Conservation (phyloP, 2,888 invertebrate species). For the Folsomia manolachei region DNA sequence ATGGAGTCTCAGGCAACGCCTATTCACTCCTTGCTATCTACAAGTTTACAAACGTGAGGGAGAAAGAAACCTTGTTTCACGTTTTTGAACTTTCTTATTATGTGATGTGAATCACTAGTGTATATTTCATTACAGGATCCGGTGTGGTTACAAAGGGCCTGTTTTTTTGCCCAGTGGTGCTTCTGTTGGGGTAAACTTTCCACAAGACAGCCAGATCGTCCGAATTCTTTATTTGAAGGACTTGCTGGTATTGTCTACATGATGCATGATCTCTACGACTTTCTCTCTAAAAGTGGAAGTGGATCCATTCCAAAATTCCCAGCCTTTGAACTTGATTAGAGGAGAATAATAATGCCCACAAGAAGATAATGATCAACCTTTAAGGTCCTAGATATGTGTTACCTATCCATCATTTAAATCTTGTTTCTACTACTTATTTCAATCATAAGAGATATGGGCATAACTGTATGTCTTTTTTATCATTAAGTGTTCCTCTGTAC, state of each 20-base stretch:
- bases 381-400: too few species aligned
- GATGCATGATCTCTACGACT: constrained; percentile 63
- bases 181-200: constrained; percentile 66
- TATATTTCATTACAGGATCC: constrained; percentile 58
- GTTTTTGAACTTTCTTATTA: not conserved
- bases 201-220: constrained; percentile 68
- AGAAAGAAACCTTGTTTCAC: not conserved
- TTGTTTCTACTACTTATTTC: not conserved
- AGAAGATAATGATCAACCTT: not conserved
- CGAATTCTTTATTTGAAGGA: constrained; percentile 80
- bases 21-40: constrained; percentile 76
- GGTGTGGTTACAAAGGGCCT: constrained; percentile 70
- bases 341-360: not conserved
- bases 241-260: constrained; percentile 74
- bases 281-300: constrained; percentile 47
- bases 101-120: not conserved
- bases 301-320: constrained; percentile 71
- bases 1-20: constrained; percentile 83
- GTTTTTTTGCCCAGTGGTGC: constrained; percentile 79
- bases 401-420: too few species aligned
- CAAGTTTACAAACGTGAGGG: too few species aligned
- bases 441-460: not conserved
- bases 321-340: constrained; percentile 59
- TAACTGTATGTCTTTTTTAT: too few species aligned
- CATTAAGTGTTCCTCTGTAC: too few species aligned